Evolutionary conservation across 2,113 vertebrate species (phyloP).

Genomic region (Oncorhynchus nerka): DNA sequence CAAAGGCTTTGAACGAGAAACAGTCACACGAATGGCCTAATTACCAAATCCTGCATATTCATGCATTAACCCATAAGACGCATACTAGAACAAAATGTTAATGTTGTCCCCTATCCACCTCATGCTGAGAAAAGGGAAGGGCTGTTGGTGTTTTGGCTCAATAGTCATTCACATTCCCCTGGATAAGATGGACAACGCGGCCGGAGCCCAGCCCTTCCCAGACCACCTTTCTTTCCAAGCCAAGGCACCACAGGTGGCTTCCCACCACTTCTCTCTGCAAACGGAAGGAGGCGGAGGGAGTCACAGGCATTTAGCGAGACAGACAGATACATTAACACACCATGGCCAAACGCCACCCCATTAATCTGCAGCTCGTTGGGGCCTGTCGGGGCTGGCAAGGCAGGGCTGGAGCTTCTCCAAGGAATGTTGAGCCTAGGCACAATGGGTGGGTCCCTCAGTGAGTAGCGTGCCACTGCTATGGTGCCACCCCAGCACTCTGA

Average conservation of each 20-base stretch:
- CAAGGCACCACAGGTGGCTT: no score
- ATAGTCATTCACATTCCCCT: conserved; percentile 58
- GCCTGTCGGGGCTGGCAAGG: conserved; percentile 27
- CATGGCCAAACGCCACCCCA: conserved; percentile 50
- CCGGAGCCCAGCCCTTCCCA: no score
- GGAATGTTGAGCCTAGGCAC: conserved; percentile 16
- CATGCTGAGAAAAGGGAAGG: background rate
- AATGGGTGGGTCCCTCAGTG: background rate
- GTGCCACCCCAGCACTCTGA: conserved; percentile 4
- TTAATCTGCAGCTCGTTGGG: conserved; percentile 64
- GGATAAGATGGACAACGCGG: conserved; percentile 43
- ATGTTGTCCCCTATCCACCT: no score
- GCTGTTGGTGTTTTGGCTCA: conserved; percentile 11
- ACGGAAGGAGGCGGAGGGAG: conserved; percentile 1
- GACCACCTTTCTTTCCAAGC: no score
- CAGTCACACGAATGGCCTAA: conserved; percentile 37
- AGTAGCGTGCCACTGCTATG: background rate
- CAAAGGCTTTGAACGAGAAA: conserved; percentile 39
- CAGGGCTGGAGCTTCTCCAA: conserved; percentile 9
- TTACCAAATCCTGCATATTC: conserved; percentile 48
- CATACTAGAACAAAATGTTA: background rate
- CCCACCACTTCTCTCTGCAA: conserved; percentile 40
- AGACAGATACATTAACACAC: conserved; percentile 66
- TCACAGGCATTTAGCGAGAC: conserved; percentile 41
- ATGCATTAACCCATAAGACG: background rate